Evolutionary conservation across 2,797 vertebrate species (phyloP), one percentile per base, ranked within the genome.

Genomic region (Neostethus bicornis): DNA sequence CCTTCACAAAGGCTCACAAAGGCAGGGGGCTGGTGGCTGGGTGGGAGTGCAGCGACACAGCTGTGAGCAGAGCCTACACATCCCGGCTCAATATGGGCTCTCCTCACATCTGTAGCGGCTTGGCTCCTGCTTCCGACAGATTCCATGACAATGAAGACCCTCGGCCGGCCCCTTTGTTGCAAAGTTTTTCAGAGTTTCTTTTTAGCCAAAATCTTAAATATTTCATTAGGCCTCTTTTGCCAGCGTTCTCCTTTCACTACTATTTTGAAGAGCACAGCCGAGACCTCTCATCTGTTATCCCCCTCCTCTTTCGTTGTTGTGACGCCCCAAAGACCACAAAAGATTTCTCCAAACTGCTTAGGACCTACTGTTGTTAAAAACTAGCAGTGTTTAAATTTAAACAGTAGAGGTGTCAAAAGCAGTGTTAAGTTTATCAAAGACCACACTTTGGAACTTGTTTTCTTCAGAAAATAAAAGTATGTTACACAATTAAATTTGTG

Each of bases 51-150:
- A 50, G 83, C 53, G 59, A 88, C 92, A 95, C 95, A 96, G 94
- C 94, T 96, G 95, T 94, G 93, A 90, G 92, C 94, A 91, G 92
- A 90, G 89, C 92, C 90, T 84, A 85, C 92, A 93, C 94, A 87
- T 89, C 76, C 84, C 83, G 44, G 72, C 83, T 92, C 95, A 93
- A 94, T 95, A 95, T 92, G 93, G 93, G 91, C 88, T 89, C 91
- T 92, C 92, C 93, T 91, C 89, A 90, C 89, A 86, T 92, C 92
- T 90, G 87, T 91, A 87, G 91, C 89, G 67, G 89, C 90, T 89
- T 87, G 88, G 84, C 90, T 90, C 79, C 84, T 78, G 87, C 91
- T 92, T 93, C 92, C 89, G 89, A 85, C 85, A 59, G 75, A 75
- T 62, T 80, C 56, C 4, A 0, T 49, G 80, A 93, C 93, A 93